Base-by-base conservation (phyloP, 1,140 invertebrate species). In the Psilanteris sp. region DNA sequence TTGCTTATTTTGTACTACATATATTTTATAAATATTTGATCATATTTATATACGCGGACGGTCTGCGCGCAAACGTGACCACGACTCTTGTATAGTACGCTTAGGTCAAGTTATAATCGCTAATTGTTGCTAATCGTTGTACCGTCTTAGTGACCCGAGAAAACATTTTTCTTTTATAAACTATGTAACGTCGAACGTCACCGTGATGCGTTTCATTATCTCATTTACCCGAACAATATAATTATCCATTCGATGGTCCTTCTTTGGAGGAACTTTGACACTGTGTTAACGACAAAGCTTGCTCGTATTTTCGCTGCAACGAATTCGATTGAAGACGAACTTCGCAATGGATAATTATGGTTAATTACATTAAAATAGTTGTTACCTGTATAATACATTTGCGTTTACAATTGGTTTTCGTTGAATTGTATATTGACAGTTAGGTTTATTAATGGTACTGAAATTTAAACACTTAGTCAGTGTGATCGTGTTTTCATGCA, bases 91-190 rank as follows among this genome's bases (percentile, higher is more conserved):
- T 76, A 76, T 76, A 64, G 64, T 76, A 76, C 64, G 72, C 72
- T 76, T 76, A 76, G 72, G 57, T 70, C 64, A 66, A 75, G 39
- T 75, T 67, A 46, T 68, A 68, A 70, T 76, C 50, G 61, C 71
- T 74, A 74, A 66, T 74, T 61, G 71, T 74, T 59, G 67, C 52
- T 74, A 66, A 59, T 73, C 71, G 52, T 67, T 67, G 37, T 39
- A 67, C 22, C 24, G 54, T 46, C 18, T 50, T 34, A 9, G 27
- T 36, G 44, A 32, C 37, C 54, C 37, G 9, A 61, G 14, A 61
- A 14, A 20, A 13, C 14, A 15, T 24, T 61, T 46, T 10, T 36
- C 15, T 41, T 41, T 31, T 16, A 6, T 26, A 29, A 7, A 48
- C 31, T n/a, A n/a, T 22, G 27, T 41, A 44, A 20, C 20, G n/a